phyloP scores from a whole-genome alignment of 2,888 invertebrate species.

The Prosopocoilus inquinatus region DNA sequence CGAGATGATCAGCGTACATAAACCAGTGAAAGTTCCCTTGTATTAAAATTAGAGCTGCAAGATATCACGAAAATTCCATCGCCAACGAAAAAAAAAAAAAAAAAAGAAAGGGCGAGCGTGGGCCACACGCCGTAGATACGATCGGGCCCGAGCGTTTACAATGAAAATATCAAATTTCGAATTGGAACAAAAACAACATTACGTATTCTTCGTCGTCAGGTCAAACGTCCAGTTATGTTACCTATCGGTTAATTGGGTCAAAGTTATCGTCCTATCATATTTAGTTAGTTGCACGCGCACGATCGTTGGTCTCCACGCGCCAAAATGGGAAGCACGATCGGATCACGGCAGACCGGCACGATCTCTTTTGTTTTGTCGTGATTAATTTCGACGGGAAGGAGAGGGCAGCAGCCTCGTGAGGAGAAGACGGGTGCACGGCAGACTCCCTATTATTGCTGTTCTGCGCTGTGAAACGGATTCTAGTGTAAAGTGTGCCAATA shows the following conservation, averaged over 20 bases:
- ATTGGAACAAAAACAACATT: too few relatives aligned
- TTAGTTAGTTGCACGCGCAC: conserved; percentile 2
- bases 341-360: conserved; percentile 1
- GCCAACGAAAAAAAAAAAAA: background rate
- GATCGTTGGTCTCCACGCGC: conserved; percentile 9
- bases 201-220: too few relatives aligned
- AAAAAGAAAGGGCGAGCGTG: background rate
- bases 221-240: too few relatives aligned
- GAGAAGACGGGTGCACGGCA: too few relatives aligned
- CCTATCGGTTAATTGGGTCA: conserved; percentile 5
- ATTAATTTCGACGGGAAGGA: too few relatives aligned
- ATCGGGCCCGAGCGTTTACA: too few relatives aligned
- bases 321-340: conserved; percentile 5
- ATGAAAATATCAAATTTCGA: too few relatives aligned
- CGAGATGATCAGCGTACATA: conserved; percentile 10
- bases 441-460: background rate
- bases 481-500: conserved; percentile 11
- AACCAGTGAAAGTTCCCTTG: background rate
- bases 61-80: conserved; percentile 3
- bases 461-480: conserved; percentile 4
- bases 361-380: background rate
- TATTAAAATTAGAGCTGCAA: background rate
- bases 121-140: background rate
- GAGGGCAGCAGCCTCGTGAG: too few relatives aligned
- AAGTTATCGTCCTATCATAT: conserved; percentile 5